phyloP scores from a whole-genome alignment of 2,797 vertebrate genomes.

The Gallinago nigripennis region DNA sequence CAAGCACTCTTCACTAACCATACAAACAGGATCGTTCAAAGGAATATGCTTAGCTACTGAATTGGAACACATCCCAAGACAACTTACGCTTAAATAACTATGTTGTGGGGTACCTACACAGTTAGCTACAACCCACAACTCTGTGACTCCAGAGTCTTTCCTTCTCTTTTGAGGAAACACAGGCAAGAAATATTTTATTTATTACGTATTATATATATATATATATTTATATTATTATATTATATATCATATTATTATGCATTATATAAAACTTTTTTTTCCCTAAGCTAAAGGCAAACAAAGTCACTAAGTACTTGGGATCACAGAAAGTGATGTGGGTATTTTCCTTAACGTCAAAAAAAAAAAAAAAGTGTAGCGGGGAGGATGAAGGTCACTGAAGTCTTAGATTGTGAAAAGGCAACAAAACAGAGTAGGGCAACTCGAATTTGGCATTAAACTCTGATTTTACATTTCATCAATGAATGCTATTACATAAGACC shows the following conservation, averaged over 20 bases:
- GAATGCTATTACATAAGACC: not conserved
- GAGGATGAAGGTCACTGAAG: not conserved
- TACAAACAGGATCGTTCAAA: not conserved
- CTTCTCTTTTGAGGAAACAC: not conserved
- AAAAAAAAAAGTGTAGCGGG: accelerated
- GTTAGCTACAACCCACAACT: not conserved
- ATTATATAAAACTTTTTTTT: not conserved
- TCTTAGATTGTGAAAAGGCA: not conserved
- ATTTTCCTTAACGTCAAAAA: not conserved
- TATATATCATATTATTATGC: not conserved
- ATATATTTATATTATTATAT: not conserved
- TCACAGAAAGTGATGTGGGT: not conserved
- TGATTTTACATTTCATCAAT: not conserved
- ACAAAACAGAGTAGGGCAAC: accelerated
- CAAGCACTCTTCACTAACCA: not conserved
- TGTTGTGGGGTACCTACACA: not conserved
- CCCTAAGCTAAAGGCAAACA: not conserved
- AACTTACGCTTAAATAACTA: not conserved
- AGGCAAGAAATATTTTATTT: not conserved
- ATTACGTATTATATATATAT: no score
- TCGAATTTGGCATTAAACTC: not conserved
- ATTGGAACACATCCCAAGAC: not conserved
- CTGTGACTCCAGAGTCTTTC: not conserved
- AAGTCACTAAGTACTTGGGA: not conserved
- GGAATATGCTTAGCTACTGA: not conserved